phyloP scores from a whole-genome alignment of 2,797 vertebrate species.

The Pipistrellus kuhlii region DNA sequence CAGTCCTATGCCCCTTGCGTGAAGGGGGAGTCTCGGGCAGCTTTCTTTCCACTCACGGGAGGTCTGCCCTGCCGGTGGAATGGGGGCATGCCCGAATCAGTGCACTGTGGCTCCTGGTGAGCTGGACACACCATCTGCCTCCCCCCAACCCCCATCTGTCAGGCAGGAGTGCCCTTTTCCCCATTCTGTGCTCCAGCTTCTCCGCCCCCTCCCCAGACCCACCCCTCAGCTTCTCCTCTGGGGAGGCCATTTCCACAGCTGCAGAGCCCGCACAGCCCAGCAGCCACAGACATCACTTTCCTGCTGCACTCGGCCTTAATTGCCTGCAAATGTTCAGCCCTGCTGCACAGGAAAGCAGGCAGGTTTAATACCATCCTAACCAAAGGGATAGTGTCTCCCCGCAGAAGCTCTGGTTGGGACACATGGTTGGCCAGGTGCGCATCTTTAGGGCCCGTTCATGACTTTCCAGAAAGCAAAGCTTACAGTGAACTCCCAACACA shows the following conservation, averaged over 20 bases:
- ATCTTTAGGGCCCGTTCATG: slow-evolving; percentile 78
- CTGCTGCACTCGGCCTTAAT: slow-evolving; percentile 81
- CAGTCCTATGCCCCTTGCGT: neutral
- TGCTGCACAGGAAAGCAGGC: slow-evolving; percentile 80
- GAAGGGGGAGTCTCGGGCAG: neutral
- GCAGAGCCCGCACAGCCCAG: slow-evolving; percentile 70
- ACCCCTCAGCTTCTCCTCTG: slow-evolving; percentile 1
- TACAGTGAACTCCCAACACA: neutral
- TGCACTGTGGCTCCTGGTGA: neutral
- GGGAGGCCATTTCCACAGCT: slow-evolving; percentile 74
- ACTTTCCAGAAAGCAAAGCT: slow-evolving; percentile 77
- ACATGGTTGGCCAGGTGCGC: slow-evolving; percentile 76
- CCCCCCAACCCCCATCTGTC: neutral
- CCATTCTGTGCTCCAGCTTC: neutral
- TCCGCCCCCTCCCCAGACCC: neutral
- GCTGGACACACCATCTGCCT: neutral
- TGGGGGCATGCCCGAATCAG: fast-evolving
- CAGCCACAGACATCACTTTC: slow-evolving; percentile 80
- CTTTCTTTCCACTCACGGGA: neutral
- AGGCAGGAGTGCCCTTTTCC: slow-evolving; percentile 13
- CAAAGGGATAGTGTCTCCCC: slow-evolving; percentile 77
- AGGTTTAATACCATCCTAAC: slow-evolving; percentile 81
- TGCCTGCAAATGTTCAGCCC: slow-evolving; percentile 81
- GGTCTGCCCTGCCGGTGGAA: neutral
- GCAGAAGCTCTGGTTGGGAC: slow-evolving; percentile 75